Evolutionary conservation across 2,888 invertebrate species (phyloP).

Genomic region (Dinocampus coccinellae): DNA sequence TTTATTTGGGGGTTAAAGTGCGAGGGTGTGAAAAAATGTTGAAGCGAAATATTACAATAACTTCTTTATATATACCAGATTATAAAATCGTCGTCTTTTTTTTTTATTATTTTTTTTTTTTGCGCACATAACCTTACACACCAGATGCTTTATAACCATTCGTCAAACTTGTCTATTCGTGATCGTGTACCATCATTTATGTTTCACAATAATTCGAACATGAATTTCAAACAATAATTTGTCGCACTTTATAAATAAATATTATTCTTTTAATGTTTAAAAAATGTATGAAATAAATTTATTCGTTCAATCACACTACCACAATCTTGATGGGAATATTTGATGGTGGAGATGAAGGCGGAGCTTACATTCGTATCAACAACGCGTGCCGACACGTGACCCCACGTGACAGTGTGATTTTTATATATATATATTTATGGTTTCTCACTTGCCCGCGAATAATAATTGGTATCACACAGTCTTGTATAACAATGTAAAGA

Average conservation of each 20-base stretch:
- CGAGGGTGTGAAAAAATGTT: conserved; percentile 28
- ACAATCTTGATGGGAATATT: conserved; percentile 9
- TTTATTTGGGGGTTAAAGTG: conserved; percentile 23
- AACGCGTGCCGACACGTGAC: conserved; percentile 37
- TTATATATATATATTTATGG: background rate
- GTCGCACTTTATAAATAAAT: background rate
- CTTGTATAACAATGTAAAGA: conserved; percentile 34
- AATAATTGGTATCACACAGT: conserved; percentile 44
- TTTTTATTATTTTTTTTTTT: background rate
- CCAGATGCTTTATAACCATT: conserved; percentile 19
- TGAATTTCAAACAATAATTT: background rate
- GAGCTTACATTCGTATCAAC: background rate
- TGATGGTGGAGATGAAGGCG: background rate
- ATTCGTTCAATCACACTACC: conserved; percentile 19
- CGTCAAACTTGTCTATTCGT: conserved; percentile 21
- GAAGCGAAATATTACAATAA: conserved; percentile 31
- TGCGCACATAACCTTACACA: background rate
- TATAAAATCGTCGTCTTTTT: conserved; percentile 5
- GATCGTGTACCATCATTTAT: conserved; percentile 14
- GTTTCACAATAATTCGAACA: conserved; percentile 16
- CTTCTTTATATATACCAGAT: conserved; percentile 4
- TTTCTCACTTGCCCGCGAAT: conserved; percentile 20
- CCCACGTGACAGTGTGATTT: background rate
- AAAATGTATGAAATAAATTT: background rate
- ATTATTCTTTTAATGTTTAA: no score